Base-by-base conservation (phyloP, 2,888 invertebrate genomes). In the Aphodius granarius region DNA sequence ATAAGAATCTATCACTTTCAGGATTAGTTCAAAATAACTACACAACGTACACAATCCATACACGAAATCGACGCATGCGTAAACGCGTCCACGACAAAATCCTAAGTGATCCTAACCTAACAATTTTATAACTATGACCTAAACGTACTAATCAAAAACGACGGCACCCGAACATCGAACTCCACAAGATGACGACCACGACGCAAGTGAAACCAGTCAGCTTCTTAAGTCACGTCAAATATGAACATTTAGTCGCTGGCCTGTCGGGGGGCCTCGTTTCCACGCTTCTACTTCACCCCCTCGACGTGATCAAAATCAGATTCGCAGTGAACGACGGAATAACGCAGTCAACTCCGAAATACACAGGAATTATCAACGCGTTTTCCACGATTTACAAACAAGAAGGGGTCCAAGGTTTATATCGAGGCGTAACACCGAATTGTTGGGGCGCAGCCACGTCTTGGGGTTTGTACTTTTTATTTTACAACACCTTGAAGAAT, bases 391-490 rank as follows among this genome's bases (percentile, higher is more conserved):
- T 99, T 79, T 92, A 94, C 75, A 92, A 91, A 83, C 92, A 94
- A 83, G 97, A 97, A 88, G 96, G 97, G 70, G 89, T 97, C 22
- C 89, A 90, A 71, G 98, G 97, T 15, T 90, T 99, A 62, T 99
- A 99, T 88, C 91, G 97, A 86, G 99, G 99, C 23, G 97, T 98
- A n/a, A 94, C 95, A 15, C 99, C 99, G 0, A 99, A 99, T 87
- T 92, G 98, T 13, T 93, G 97, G 92, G 99, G 99, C 73, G 97
- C 98, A 0, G 98, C 98, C 1, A 91, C 95, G 22, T 96, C 99
- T 0, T 99, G 99, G 99, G 99, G 99, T 65, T 92, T 98, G 80
- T 99, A 99, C 88, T 99, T 99, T 87, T 91, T 98, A 83, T 96
- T 98, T 87, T 98, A 99, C 86, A 97, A 97, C 86, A 92, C 94